Base-by-base conservation (phyloP, 92 coral and sea anemone species). In the Palythoa heliodiscus region DNA sequence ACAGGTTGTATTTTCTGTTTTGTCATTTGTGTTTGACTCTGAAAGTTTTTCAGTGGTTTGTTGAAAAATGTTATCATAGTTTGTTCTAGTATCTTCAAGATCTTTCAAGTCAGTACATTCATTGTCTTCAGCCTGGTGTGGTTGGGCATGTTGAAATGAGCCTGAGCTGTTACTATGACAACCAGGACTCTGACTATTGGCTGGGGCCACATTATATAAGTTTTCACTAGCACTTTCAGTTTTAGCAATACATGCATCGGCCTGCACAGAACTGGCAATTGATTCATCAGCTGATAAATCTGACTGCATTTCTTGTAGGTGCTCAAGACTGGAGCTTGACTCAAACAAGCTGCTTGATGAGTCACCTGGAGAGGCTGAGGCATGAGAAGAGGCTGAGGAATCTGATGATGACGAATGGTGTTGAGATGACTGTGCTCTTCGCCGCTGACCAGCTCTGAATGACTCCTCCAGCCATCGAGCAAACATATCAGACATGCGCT, bases 401-500 rank as follows among this genome's bases (percentile, higher is more conserved):
- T 91, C 75, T 70, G 81, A 55, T 6, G 91, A 81, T 20, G 67
- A 68, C 0, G 87, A 84, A 10, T 84, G 88, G 11, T 91, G 89
- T 19, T 87, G 86, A 0, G 92, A 85, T 23, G 91, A 77, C 78
- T 93, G 92, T 43, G 89, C 88, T 75, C 98, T 86, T 17, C 90
- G 91, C 3, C 98, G 90, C 87, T 89, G 96, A 47, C 92, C 93
- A 35, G 91, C 95, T 75, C 94, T 95, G 57, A 93, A 91, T 50
- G 99, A 97, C 87, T 97, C 97, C 78, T 97, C 95, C 40, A 97
- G 89, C 99, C 99, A 97, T 89, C 99, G 95, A 38, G 98, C 91
- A 77, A 97, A 93, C 92, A 94, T 89, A 76, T 95, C 99, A 13
- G 98, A 94, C 98, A 97, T 93, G 91, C 98, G 97, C 84, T 97